A percentile compares a stretch with the other conserved stretches of the same genome.
phyloP scores from a whole-genome alignment of 2,888 invertebrate species.

The Chaetoderma sp. region DNA sequence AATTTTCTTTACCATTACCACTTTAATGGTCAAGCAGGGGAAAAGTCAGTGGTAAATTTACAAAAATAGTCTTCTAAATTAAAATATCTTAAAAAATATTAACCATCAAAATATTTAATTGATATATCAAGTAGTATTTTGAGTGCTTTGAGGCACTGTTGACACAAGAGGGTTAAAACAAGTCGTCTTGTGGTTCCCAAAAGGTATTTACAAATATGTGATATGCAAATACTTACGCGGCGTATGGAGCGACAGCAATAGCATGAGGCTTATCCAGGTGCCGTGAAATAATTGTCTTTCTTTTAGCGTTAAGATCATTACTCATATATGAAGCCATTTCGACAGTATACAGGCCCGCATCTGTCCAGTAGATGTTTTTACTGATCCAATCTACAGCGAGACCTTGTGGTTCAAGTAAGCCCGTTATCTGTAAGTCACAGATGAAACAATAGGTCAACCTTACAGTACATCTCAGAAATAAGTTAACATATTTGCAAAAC shows the following conservation, averaged over 20 bases:
- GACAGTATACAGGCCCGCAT: slow-evolving; percentile 81
- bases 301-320: slow-evolving; percentile 81
- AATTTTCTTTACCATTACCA: no score
- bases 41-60: no score
- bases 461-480: no score
- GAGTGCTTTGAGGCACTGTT: no score
- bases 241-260: slow-evolving; percentile 70
- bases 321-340: slow-evolving; percentile 80
- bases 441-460: background rate
- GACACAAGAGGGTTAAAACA: no score
- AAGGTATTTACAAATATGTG: background rate
- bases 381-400: slow-evolving; percentile 94
- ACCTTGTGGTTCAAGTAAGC: slow-evolving; percentile 76
- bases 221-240: slow-evolving; percentile 72
- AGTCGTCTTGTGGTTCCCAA: no score
- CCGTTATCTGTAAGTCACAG: slow-evolving; percentile 6
- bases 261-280: slow-evolving; percentile 79
- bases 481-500: no score
- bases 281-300: slow-evolving; percentile 79
- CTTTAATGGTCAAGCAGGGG: no score
- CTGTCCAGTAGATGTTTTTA: slow-evolving; percentile 82
- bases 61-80: no score
- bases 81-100: no score
- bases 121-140: no score
- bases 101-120: no score